Evolutionary conservation across 1,140 invertebrate genomes (phyloP), one percentile per base, ranked within the genome.

Genomic region (Chrysoperla carnea): DNA sequence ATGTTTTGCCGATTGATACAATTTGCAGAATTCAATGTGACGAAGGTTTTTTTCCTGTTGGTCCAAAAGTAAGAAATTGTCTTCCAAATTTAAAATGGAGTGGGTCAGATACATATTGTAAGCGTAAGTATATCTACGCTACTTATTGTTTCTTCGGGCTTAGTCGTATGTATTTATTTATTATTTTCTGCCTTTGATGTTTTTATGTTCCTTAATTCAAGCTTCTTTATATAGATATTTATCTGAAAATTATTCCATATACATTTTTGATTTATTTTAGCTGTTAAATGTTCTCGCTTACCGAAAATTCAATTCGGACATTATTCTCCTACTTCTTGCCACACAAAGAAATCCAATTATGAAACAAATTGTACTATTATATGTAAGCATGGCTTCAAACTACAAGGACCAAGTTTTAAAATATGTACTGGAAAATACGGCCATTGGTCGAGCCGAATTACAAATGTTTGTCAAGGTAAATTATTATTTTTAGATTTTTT

Each of bases 41-140:
- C 43, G 58, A 60, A n/a, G 78, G 78, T 0, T 76, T 68, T 52
- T 65, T 69, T 45, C 57, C 81, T 15, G 67, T 76, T 7, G 78
- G 78, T 0, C 79, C 76, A n/a, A 64, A 64, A 44, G 67, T 68
- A 46, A 55, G 78, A 15, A 74, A 70, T 13, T 83, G 79, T 52
- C 56, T 83, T 15, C 76, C 78, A 1, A 64, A 80, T 13, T 70
- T 75, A 1, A 64, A 69, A 42, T 83, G 79, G 79, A 75, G 77
- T 45, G 79, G 79, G 3, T 60, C 81, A 2, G 68, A 69, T 38
- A 70, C 72, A 0, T 63, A 69, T 33, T 82, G 79, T 50, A 74
- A 74, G 67, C 69, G 78, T 80, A 63, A 63, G 58, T 52, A 9
- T 37, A 23, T 37, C 2, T 41, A 27, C 5, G 17, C 2, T 23